phyloP scores from a whole-genome alignment of 1,140 invertebrate species.

The Batillaria attramentaria region DNA sequence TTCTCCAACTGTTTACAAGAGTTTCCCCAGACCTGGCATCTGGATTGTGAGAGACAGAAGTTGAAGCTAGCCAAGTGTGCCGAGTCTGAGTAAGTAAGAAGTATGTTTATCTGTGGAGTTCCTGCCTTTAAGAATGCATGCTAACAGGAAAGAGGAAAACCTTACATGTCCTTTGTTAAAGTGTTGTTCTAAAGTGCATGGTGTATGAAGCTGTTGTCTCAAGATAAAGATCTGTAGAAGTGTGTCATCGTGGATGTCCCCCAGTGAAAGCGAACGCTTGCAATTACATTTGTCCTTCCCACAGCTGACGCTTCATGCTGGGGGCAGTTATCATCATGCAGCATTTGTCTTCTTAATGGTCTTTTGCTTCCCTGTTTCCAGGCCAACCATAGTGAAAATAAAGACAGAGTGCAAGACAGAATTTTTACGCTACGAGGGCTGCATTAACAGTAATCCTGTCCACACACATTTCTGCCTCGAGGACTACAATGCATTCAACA shows the following conservation, averaged over 20 bases:
- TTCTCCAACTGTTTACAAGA: conserved; percentile 40
- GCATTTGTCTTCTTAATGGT: too few relatives aligned
- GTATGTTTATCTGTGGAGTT: neutral
- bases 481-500: conserved; percentile 36
- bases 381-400: conserved; percentile 45
- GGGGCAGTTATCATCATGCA: too few relatives aligned
- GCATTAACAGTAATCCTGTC: conserved; percentile 31
- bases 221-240: too few relatives aligned
- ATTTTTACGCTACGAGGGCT: conserved; percentile 43
- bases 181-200: neutral
- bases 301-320: too few relatives aligned
- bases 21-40: conserved; percentile 52
- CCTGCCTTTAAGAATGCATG: too few relatives aligned
- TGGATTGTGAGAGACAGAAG: conserved; percentile 46
- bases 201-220: neutral
- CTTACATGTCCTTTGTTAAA: too few relatives aligned
- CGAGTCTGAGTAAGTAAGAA: conserved; percentile 41
- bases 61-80: conserved; percentile 48
- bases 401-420: conserved; percentile 36
- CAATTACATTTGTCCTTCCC: too few relatives aligned
- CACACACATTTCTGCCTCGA: conserved; percentile 37
- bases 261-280: too few relatives aligned
- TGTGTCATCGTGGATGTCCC: too few relatives aligned
- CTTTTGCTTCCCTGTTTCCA: too few relatives aligned
- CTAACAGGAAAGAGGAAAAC: too few relatives aligned